Evolutionary conservation across 2,113 vertebrate species (phyloP).

Genomic region (Jaculus jaculus): DNA sequence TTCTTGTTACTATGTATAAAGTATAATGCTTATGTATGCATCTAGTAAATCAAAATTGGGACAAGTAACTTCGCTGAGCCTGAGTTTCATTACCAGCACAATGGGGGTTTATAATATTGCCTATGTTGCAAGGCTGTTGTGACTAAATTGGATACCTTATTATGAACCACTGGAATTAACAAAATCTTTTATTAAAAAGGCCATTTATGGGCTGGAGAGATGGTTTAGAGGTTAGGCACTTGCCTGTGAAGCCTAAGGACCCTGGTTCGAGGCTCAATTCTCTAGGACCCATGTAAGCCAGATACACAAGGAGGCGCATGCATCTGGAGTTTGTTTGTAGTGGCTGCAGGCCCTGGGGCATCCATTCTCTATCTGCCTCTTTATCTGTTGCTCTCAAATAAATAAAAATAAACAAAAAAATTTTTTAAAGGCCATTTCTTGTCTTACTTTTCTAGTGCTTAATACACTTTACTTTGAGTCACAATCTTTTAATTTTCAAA

Average conservation of each 20-base stretch:
- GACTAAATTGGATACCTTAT: constrained; percentile 23
- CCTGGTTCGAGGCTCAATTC: no score
- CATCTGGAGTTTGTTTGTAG: no score
- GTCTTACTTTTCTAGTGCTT: constrained; percentile 28
- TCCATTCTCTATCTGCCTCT: no score
- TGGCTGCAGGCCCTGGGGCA: no score
- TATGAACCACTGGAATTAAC: not conserved
- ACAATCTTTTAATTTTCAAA: constrained; percentile 43
- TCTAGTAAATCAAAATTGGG: not conserved
- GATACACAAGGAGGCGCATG: no score
- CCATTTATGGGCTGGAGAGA: no score
- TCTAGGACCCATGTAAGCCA: no score
- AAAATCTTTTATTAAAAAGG: constrained; percentile 24
- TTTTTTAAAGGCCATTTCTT: constrained; percentile 1
- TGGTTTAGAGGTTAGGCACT: no score
- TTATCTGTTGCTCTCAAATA: no score
- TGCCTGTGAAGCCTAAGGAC: no score
- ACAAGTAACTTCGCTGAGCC: not conserved
- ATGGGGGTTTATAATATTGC: not conserved
- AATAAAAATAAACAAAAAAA: no score
- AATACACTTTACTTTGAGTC: constrained; percentile 30
- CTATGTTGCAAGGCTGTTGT: not conserved
- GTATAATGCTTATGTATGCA: constrained; percentile 1
- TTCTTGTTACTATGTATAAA: not conserved
- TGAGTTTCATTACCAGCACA: constrained; percentile 3